A percentile compares a stretch with the other conserved stretches of the same genome.
Conservation (phyloP, 1,140 invertebrate genomes). For the Zophobas atratus region DNA sequence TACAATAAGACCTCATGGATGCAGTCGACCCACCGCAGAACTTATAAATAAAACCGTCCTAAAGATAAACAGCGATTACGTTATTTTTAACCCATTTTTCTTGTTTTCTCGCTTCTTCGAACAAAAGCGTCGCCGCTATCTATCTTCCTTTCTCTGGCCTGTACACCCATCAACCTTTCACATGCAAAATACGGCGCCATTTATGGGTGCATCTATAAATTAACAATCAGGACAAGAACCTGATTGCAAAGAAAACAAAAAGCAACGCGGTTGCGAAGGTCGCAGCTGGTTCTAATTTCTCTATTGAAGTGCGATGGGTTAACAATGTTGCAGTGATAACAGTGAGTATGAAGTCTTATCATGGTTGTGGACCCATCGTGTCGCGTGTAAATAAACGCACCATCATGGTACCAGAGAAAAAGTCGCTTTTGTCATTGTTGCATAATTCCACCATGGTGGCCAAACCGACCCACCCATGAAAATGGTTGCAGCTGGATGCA, state of each 20-base stretch:
- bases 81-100: slow-evolving; percentile 35
- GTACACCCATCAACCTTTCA: slow-evolving; percentile 31
- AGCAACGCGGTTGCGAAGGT: neutral
- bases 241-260: slow-evolving; percentile 7
- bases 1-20: neutral
- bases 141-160: slow-evolving; percentile 19
- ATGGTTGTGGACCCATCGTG: too few species aligned
- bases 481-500: slow-evolving; percentile 2
- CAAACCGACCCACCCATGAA: neutral
- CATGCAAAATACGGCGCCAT: slow-evolving; percentile 24
- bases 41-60: slow-evolving; percentile 31
- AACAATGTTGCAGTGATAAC: too few species aligned
- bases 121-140: slow-evolving; percentile 3
- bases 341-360: too few species aligned
- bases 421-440: neutral
- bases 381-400: too few species aligned
- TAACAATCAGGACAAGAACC: neutral
- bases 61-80: slow-evolving; percentile 38
- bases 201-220: slow-evolving; percentile 2
- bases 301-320: too few species aligned
- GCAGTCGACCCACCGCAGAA: slow-evolving; percentile 5
- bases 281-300: neutral
- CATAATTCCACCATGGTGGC: neutral
- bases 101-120: neutral
- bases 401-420: too few species aligned